Evolutionary conservation across 2,113 vertebrate species (phyloP).

Genomic region (Raphicerus campestris): DNA sequence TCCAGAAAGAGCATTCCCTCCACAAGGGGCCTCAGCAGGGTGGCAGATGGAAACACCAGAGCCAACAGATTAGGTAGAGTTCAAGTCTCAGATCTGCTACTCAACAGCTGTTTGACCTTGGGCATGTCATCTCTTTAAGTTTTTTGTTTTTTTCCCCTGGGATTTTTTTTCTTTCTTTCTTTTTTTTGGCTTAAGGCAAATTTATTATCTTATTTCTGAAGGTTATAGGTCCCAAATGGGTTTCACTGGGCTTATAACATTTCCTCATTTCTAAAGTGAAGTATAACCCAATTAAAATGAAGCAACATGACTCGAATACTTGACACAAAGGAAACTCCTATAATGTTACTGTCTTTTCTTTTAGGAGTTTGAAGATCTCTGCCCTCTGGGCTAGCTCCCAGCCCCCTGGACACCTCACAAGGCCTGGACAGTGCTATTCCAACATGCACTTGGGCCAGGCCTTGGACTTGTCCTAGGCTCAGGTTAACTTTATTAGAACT

Average conservation of each 20-base stretch:
- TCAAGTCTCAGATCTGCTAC: background rate
- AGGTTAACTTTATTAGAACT: background rate
- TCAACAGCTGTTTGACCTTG: background rate
- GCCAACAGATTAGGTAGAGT: background rate
- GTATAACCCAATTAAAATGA: background rate
- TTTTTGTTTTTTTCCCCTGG: background rate
- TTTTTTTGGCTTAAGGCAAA: background rate
- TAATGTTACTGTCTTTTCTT: background rate
- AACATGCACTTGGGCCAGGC: background rate
- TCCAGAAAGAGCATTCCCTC: background rate
- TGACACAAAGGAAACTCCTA: background rate
- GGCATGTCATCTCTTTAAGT: background rate
- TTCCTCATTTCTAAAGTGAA: background rate
- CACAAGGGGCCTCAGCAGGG: background rate
- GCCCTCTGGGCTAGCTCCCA: background rate
- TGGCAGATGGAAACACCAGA: background rate
- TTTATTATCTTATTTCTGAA: background rate
- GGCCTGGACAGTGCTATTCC: rapidly evolving
- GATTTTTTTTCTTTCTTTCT: background rate
- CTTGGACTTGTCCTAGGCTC: background rate
- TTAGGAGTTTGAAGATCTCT: background rate
- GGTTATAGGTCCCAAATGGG: background rate
- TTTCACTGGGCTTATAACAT: background rate
- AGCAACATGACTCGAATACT: background rate
- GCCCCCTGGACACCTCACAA: background rate